Evolutionary conservation across 1,140 invertebrate genomes (phyloP), one percentile per base, ranked within the genome.

Genomic region (Papilio xuthus): DNA sequence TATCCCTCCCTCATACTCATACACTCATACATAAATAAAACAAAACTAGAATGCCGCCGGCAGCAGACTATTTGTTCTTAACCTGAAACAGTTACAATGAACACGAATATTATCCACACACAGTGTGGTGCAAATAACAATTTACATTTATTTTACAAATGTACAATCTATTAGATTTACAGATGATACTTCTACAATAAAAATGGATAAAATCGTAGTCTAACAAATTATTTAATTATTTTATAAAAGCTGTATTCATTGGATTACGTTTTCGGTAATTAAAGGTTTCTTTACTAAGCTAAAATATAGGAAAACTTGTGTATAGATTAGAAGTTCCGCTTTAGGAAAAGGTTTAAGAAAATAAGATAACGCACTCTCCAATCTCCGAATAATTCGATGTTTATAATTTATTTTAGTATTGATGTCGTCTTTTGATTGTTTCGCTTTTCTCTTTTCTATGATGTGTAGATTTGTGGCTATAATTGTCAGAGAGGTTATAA

Each of bases 11-110:
- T 28, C n/a, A n/a, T 9, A 23, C n/a, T 2, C 23, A 6, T 20
- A 9, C n/a, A n/a, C n/a, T 8, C 18, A 26, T 28, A 15, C 26
- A 67, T n/a, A 53, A 18, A n/a, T 8, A 23, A 67, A 67, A 28
- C 8, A 28, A 67, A 67, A 28, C 4, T 7, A 28, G 12, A 67
- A 67, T 67, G 26, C 60, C 28, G 28, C 60, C 26, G 60, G 60
- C 60, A 67, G 26, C 60, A 32, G 56, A 60, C 26, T 60, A 50
- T 67, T 28, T 32, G 60, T 15, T 67, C 20, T 60, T 12, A 67
- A 67, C 60, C 60, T 67, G 26, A 67, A 67, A 67, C 60, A 67
- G 60, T 67, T 67, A 23, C 23, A 63, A 60, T 26, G 23, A 26
- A 53, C 50, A 53, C n/a, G 18, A 60, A 60, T 60, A 26, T 60